Percentiles rank a stretch among this genome's conserved stretches.
Conservation (phyloP, 2,888 invertebrate genomes). For the Pogonocherus hispidulus region DNA sequence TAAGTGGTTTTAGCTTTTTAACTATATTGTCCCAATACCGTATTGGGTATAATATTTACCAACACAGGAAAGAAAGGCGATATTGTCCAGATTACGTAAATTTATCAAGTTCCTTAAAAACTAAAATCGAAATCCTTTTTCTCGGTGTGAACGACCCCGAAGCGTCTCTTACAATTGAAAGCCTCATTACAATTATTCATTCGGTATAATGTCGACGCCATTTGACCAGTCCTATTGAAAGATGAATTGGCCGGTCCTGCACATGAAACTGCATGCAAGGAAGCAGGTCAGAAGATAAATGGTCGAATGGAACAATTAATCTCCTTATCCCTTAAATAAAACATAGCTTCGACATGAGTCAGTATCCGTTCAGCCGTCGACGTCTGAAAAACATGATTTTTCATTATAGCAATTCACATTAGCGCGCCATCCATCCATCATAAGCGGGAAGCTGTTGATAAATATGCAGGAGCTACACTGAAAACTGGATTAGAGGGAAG, state of each 20-base stretch:
- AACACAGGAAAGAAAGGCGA: too few species aligned
- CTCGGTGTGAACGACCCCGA: too few species aligned
- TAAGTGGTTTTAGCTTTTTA: too few species aligned
- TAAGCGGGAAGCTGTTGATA: conserved; percentile 2
- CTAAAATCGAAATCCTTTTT: too few species aligned
- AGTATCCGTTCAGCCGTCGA: conserved; percentile 16
- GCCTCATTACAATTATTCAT: too few species aligned
- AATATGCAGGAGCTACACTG: conserved; percentile 14
- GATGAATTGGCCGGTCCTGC: background rate
- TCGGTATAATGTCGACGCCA: too few species aligned
- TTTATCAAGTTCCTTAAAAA: too few species aligned
- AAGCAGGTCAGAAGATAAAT: background rate
- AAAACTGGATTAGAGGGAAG: background rate
- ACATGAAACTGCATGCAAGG: background rate
- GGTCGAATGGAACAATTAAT: background rate
- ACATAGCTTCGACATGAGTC: conserved; percentile 14
- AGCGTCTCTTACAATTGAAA: too few species aligned
- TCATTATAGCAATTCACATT: conserved; percentile 15
- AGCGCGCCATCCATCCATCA: conserved; percentile 1
- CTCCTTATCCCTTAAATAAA: conserved; percentile 20
- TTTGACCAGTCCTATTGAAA: too few species aligned
- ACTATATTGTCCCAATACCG: too few species aligned
- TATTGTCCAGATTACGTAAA: too few species aligned
- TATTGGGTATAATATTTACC: too few species aligned
- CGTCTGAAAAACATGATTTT: conserved; percentile 15